Percentiles rank a stretch among this genome's conserved stretches.
phyloP scores from a whole-genome alignment of 2,888 invertebrate species.

The Micoletzkya japonica region DNA sequence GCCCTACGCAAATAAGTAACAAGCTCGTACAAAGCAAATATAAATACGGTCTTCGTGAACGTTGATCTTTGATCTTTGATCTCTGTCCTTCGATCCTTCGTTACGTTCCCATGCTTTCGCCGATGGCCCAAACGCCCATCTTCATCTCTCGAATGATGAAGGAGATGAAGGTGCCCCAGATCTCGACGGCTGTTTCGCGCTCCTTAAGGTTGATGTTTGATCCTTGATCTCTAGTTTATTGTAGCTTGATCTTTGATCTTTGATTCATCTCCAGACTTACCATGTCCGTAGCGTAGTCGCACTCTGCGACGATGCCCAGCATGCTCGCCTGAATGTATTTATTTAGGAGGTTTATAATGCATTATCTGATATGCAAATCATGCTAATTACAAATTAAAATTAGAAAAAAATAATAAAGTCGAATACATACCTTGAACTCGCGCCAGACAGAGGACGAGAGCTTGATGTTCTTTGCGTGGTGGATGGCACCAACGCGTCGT shows the following conservation, averaged over 20 bases:
- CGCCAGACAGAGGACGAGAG: conserved; percentile 53
- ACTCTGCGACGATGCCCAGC: conserved; percentile 34
- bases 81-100: too few relatives aligned
- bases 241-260: not conserved
- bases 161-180: conserved; percentile 60
- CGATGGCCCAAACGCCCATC: conserved; percentile 49
- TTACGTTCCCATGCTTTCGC: not conserved
- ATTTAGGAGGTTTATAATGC: too few relatives aligned
- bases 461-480: conserved; percentile 50
- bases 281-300: conserved; percentile 34
- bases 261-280: conserved; percentile 30
- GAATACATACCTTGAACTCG: conserved; percentile 49
- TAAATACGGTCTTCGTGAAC: too few relatives aligned
- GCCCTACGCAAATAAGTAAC: too few relatives aligned
- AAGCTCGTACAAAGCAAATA: too few relatives aligned
- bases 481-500: conserved; percentile 52
- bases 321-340: conserved; percentile 1
- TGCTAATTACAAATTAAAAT: not conserved
- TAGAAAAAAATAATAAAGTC: not conserved
- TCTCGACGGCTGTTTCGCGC: conserved; percentile 47
- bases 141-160: conserved; percentile 62
- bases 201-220: conserved; percentile 41
- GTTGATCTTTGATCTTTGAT: too few relatives aligned
- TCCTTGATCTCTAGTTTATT: too few relatives aligned
- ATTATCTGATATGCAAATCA: too few relatives aligned